Percentiles rank a stretch among this genome's conserved stretches.
Evolutionary conservation across 2,888 invertebrate species (phyloP).

Genomic region (Melikaiella ostensackeni): DNA sequence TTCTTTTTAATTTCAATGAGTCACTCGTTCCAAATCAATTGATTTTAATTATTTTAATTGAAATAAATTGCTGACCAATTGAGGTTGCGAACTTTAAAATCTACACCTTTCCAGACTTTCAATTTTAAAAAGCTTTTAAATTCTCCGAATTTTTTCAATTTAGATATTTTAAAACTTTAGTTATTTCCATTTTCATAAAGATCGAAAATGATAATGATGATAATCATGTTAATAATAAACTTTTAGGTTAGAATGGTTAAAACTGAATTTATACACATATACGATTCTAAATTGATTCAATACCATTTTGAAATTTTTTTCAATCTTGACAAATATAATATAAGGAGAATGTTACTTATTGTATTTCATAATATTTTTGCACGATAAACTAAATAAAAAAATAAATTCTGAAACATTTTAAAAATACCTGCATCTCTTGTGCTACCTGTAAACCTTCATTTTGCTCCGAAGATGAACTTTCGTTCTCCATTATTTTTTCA

Average conservation of each 20-base stretch:
- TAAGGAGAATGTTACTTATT: neutral
- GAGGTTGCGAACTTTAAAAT: neutral
- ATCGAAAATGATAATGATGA: neutral
- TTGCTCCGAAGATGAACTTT: neutral
- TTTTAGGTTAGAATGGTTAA: too few species aligned
- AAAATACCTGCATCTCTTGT: conserved; percentile 28
- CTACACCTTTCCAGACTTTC: neutral
- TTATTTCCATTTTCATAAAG: neutral
- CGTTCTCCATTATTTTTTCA: neutral
- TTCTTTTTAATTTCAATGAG: accelerated
- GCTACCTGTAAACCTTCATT: conserved; percentile 24
- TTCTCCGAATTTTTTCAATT: neutral
- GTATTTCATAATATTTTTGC: neutral
- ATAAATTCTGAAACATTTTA: neutral
- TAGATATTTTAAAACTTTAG: neutral
- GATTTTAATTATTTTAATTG: neutral
- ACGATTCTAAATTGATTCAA: neutral
- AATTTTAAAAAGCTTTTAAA: neutral
- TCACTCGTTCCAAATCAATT: neutral
- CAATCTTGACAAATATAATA: neutral
- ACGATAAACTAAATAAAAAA: neutral
- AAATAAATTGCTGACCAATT: neutral
- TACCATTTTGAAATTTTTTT: neutral
- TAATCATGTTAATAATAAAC: neutral
- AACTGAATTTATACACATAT: neutral